Conservation (phyloP, 2,113 vertebrate genomes). For the Brachyhypopomus occidentalis region DNA sequence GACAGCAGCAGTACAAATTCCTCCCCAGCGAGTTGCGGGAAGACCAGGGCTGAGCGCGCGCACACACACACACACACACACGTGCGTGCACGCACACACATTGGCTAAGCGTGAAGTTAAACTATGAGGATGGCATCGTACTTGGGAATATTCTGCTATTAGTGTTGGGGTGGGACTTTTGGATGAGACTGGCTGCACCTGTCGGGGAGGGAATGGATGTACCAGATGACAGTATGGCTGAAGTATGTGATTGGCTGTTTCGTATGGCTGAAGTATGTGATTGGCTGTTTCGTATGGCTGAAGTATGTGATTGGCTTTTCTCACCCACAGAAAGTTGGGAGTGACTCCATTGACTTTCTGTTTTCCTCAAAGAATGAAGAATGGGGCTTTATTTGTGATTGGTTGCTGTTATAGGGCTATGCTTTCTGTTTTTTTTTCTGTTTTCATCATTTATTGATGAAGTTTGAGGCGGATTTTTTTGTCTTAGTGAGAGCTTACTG, state of each 20-base stretch:
- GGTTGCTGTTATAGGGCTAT: slow-evolving; percentile 39
- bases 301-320: slow-evolving; percentile 14
- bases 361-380: not conserved
- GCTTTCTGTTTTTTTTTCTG: slow-evolving; percentile 48
- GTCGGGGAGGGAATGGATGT: slow-evolving; percentile 14
- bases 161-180: slow-evolving; percentile 3
- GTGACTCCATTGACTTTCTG: slow-evolving; percentile 11
- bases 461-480: slow-evolving; percentile 10
- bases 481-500: slow-evolving; percentile 67
- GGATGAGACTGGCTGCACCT: slow-evolving; percentile 53
- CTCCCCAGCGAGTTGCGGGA: slow-evolving; percentile 93
- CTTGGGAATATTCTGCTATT: not conserved
- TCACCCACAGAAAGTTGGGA: slow-evolving; percentile 3
- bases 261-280: too few species aligned
- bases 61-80: not conserved
- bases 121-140: not conserved
- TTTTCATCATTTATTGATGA: slow-evolving; percentile 5
- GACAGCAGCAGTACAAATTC: slow-evolving; percentile 99
- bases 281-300: not conserved
- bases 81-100: not conserved
- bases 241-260: too few species aligned
- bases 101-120: not conserved
- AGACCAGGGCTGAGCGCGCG: slow-evolving; percentile 81
- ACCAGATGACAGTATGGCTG: too few species aligned
- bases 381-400: not conserved